A percentile compares a stretch with the other conserved stretches of the same genome.
Conservation (phyloP, 2,113 vertebrate species). For the Cheirogaleus medius region DNA sequence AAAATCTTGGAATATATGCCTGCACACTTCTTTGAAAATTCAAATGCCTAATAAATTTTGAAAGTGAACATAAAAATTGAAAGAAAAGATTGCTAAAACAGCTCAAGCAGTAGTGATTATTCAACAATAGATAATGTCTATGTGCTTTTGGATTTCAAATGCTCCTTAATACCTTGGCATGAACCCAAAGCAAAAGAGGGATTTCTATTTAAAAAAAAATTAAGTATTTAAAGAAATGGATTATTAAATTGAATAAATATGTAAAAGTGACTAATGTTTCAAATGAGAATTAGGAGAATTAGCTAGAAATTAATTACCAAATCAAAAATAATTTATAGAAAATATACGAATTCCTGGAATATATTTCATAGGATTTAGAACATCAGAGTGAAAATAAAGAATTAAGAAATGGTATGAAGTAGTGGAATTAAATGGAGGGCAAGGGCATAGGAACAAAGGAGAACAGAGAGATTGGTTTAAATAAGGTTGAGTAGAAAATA, state of each 20-base stretch:
- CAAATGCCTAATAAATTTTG: constrained; percentile 43
- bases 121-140: neutral
- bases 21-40: constrained; percentile 35
- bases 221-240: neutral
- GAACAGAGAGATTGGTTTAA: neutral
- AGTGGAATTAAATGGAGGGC: neutral
- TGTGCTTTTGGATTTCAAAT: neutral
- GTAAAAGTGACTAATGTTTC: neutral
- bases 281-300: neutral
- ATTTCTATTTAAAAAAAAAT: neutral
- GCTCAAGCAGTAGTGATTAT: neutral
- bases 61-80: constrained; percentile 18
- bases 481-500: neutral
- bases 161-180: neutral
- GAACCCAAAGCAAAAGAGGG: neutral
- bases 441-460: neutral
- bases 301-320: neutral
- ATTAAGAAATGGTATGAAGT: neutral
- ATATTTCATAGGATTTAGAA: neutral
- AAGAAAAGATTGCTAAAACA: neutral
- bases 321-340: constrained; percentile 10
- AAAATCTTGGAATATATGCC: constrained; percentile 41
- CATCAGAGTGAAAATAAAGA: neutral
- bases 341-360: neutral
- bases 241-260: neutral